Conservation (phyloP, 2,113 vertebrate species). For the Lasiurus borealis region DNA sequence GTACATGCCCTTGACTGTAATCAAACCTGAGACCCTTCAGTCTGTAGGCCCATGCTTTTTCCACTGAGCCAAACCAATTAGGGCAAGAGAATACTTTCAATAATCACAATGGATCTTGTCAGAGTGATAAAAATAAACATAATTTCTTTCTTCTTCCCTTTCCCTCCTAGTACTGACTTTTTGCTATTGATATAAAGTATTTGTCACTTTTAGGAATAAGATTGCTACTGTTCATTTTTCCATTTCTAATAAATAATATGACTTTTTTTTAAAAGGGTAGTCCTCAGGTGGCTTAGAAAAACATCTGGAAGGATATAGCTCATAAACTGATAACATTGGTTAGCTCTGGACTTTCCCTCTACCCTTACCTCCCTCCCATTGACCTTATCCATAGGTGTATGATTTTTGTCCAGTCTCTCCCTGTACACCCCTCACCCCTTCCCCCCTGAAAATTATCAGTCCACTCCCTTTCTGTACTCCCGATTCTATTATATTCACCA, state of each 20-base stretch:
- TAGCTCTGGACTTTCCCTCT: background rate
- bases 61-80: too few relatives aligned
- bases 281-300: constrained; percentile 9
- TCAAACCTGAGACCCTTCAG: too few relatives aligned
- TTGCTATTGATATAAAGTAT: constrained; percentile 52
- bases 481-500: too few relatives aligned
- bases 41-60: too few relatives aligned
- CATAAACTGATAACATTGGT: background rate
- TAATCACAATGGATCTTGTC: constrained; percentile 44
- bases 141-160: background rate
- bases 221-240: constrained; percentile 14
- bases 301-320: constrained; percentile 24
- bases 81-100: background rate
- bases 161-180: background rate
- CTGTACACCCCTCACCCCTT: too few relatives aligned
- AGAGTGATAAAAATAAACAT: constrained; percentile 33
- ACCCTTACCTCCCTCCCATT: too few relatives aligned
- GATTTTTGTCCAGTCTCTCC: too few relatives aligned
- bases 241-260: constrained; percentile 53
- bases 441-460: too few relatives aligned
- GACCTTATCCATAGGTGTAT: too few relatives aligned
- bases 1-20: too few relatives aligned
- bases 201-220: constrained; percentile 44
- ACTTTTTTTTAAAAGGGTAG: background rate
- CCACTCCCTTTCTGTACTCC: too few relatives aligned